phyloP scores from a whole-genome alignment of 2,888 invertebrate genomes.

The Uropetala carovei region DNA sequence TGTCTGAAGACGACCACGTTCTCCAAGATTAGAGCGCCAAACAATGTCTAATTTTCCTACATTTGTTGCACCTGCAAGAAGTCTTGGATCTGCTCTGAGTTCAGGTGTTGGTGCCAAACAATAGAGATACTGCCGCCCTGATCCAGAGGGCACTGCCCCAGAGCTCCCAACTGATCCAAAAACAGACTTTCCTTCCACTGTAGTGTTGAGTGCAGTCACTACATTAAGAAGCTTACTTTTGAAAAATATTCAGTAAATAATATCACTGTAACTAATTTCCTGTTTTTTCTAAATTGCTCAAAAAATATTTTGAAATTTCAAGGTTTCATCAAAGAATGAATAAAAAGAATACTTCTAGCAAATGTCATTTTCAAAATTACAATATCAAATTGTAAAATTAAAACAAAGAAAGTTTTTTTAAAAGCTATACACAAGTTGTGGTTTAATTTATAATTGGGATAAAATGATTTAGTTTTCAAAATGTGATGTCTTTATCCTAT shows the following conservation, averaged over 20 bases:
- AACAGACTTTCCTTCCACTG: constrained; percentile 82
- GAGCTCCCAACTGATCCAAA: constrained; percentile 81
- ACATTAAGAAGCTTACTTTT: constrained; percentile 67
- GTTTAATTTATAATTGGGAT: neutral
- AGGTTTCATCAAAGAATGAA: too few species aligned
- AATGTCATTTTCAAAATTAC: too few species aligned
- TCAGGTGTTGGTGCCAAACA: constrained; percentile 90
- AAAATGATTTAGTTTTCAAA: neutral
- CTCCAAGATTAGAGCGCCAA: constrained; percentile 98
- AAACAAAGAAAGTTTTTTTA: too few species aligned
- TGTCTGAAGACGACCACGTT: constrained; percentile 96
- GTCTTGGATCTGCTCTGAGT: constrained; percentile 85
- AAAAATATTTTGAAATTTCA: too few species aligned
- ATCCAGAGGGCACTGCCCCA: constrained; percentile 90
- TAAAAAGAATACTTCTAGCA: too few species aligned
- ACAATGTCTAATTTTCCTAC: constrained; percentile 98
- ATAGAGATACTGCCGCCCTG: constrained; percentile 96
- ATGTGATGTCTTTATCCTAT: too few species aligned
- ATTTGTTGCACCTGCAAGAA: constrained; percentile 88
- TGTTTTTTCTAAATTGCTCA: too few species aligned
- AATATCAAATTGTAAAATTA: too few species aligned
- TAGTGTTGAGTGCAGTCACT: constrained; percentile 85
- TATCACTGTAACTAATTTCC: too few species aligned
- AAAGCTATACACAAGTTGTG: too few species aligned
- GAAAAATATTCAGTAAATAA: neutral